These are phyloP conservation scores for Diarsia rubi DNA, from an alignment of 2,888 invertebrate genomes.

Conservation along the genomic window DNA sequence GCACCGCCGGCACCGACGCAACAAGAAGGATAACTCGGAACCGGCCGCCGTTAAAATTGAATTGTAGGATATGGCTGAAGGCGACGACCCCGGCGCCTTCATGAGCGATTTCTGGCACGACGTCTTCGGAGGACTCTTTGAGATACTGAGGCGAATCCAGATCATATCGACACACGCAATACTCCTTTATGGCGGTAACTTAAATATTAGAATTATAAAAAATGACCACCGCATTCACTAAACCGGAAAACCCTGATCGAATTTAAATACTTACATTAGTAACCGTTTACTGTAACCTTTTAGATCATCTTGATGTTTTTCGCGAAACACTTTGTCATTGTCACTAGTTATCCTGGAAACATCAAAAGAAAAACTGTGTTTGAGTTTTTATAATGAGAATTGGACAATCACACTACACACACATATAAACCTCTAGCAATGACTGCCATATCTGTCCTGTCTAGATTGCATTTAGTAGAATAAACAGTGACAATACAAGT, in stretches of 20 bases:
- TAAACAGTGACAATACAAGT: not conserved
- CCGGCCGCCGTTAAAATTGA: conserved; percentile 61
- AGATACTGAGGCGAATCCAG: not conserved
- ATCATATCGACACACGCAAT: not conserved
- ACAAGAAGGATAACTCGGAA: conserved; percentile 93
- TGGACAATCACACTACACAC: not conserved
- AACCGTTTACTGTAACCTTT: not conserved
- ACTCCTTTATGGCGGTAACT: not conserved
- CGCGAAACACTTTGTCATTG: not conserved
- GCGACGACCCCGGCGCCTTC: conserved; percentile 27
- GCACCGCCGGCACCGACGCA: conserved; percentile 93
- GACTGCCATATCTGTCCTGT: not conserved
- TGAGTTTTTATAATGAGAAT: not conserved
- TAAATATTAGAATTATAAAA: not conserved
- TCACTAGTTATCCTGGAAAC: not conserved
- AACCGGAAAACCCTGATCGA: not conserved
- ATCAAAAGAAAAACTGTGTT: not conserved
- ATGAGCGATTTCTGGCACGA: conserved; percentile 32
- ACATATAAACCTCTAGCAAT: not conserved
- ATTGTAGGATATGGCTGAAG: conserved; percentile 54
- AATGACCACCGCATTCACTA: not conserved
- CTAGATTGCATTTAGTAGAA: not conserved
- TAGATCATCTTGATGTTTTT: not conserved
- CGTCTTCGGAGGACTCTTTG: conserved; percentile 25
- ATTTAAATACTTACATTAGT: not conserved